Base-by-base conservation (phyloP, 2,888 invertebrate genomes). In the Folsomia manolachei region DNA sequence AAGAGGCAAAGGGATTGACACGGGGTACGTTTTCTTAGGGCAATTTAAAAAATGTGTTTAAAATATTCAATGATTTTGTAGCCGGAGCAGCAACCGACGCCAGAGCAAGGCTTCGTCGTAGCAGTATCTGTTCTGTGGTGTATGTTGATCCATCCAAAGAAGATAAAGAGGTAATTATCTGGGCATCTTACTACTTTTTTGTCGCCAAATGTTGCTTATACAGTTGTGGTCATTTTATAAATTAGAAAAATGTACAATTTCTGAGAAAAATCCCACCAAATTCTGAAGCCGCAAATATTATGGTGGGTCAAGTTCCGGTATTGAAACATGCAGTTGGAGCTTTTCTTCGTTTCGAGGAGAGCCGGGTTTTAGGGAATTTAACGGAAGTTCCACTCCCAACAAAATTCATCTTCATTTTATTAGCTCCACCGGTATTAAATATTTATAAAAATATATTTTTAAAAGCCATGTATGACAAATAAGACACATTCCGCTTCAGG, bases 231-330 rank as follows among this genome's bases (percentile, higher is more conserved):
- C n/a, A n/a, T n/a, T n/a, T n/a, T 39, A 39, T 39, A 9, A 27
- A 39, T 14, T 19, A 70, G 61, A 79, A 77, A 71, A 76, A 67
- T 73, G 81, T 74, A 67, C 77, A 63, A 60, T 85, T 85, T 73
- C 81, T 86, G 83, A 84, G 86, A 81, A 88, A 88, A 81, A 84
- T 88, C 73, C 87, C 88, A 0, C 83, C 83, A 1, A 87, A 86
- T 51, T 84, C 86, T 1, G 87, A 88, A 81, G 86, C 87, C 0
- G 85, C 86, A 27, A 87, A 87, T 81, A 87, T 88, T 68, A 81
- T 87, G 73, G 85, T 88, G n/a, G 88, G 88, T 19, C 87, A 87
- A 81, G 83, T 87, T 23, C 85, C 87, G 72, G 85, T 85, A 76
- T 83, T 88, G 7, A 83, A 83, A 21, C 84, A 84, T 75, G 86